Base-by-base conservation (phyloP, 2,113 vertebrate species). In the Podarcis raffonei region DNA sequence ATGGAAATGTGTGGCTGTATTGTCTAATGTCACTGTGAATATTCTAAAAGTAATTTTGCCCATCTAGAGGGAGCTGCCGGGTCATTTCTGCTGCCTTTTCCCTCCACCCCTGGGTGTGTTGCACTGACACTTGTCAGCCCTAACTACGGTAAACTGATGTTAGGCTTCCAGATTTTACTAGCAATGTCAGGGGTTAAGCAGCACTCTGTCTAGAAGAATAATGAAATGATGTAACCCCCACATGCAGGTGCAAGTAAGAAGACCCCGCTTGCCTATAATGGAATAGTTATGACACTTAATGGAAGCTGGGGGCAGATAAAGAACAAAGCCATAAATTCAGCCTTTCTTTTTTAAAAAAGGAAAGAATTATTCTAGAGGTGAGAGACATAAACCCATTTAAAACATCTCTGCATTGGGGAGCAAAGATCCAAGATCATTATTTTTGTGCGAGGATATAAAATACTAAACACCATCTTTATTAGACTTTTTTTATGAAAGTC, bases 351-450 rank as follows among this genome's bases (percentile, higher is more conserved):
- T 75, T 72, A 35, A 59, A 22, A 59, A 74, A 8, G 25, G 20
- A 76, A 65, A 81, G 1, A 93, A 94, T 90, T 3, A 15, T 91
- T 90, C 86, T 89, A 84, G 87, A 83, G 22, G 68, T 62, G 87
- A 76, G 84, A 94, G 92, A 94, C 81, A 85, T 91, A 91, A 82
- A 91, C 87, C 89, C 83, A 80, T 93, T 95, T 95, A 94, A 95
- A 93, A 92, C 90, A 93, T 89, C 92, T 71, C 93, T 87, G 92
- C 83, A 90, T 81, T 80, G 86, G 84, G 87, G 93, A 94, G 83
- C 88, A 32, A 91, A 94, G 92, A 94, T 89, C 78, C 90, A 94
- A 95, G 91, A 94, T 96, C 90, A 85, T 94, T 94, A 93, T 92
- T 95, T 93, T 96, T 92, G 81, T 0, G 2, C 78, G 87, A 91